Percentiles rank a stretch among this genome's conserved stretches.
Conservation (phyloP, 2,888 invertebrate genomes). For the Agriotes lineatus region DNA sequence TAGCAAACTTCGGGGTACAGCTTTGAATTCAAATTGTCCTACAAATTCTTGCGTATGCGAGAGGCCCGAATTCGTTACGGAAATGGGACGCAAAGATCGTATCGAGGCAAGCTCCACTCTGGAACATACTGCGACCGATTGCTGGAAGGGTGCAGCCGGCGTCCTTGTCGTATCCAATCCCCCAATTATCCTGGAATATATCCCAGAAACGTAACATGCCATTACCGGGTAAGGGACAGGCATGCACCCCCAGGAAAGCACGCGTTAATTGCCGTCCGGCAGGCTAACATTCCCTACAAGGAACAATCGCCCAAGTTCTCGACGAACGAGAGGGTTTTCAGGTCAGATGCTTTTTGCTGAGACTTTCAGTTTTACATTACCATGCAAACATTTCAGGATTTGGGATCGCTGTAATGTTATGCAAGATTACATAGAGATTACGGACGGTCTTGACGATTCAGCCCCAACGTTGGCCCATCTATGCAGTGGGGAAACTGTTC, state of each 20-base stretch:
- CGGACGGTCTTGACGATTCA: conserved; percentile 80
- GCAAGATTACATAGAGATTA: conserved; percentile 85
- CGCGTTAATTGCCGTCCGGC: conserved; percentile 80
- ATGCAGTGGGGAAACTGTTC: conserved; percentile 86
- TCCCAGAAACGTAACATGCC: conserved; percentile 83
- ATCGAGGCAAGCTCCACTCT: conserved; percentile 81
- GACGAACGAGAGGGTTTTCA: conserved; percentile 79
- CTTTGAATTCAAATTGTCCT: conserved; percentile 87
- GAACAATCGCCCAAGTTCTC: conserved; percentile 76
- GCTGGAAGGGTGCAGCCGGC: conserved; percentile 81
- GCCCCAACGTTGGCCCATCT: conserved; percentile 82
- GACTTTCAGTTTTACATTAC: conserved; percentile 14
- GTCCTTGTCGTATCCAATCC: conserved; percentile 78
- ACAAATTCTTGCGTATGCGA: conserved; percentile 83
- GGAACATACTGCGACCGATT: conserved; percentile 86
- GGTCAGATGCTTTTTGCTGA: conserved; percentile 66
- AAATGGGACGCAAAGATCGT: conserved; percentile 78
- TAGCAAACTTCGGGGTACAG: conserved; percentile 80
- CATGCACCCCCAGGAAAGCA: conserved; percentile 78
- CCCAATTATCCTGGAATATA: conserved; percentile 94
- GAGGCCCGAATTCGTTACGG: conserved; percentile 85
- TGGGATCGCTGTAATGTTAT: conserved; percentile 88
- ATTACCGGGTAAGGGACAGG: conserved; percentile 63
- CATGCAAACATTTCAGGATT: conserved; percentile 68
- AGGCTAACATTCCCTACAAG: conserved; percentile 84